Conservation (phyloP, 2,888 invertebrate genomes). For the Pelosia muscerda region DNA sequence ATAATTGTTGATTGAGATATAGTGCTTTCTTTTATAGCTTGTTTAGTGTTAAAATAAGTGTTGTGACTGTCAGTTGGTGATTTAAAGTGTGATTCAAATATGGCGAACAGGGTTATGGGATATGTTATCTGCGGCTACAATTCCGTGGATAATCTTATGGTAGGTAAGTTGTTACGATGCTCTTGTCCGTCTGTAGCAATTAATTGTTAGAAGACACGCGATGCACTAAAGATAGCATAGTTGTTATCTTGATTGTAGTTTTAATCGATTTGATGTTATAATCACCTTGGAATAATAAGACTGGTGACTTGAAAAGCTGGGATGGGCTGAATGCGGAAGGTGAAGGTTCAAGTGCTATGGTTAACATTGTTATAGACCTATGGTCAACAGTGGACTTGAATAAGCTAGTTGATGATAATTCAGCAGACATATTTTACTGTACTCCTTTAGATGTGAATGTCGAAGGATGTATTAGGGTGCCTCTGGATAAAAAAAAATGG, state of each 20-base stretch:
- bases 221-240: conserved; percentile 21
- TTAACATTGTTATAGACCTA: no score
- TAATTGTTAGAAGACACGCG: conserved; percentile 39
- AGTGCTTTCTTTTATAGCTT: conserved; percentile 50
- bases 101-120: conserved; percentile 85
- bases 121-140: conserved; percentile 88
- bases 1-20: conserved; percentile 43
- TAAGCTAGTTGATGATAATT: no score
- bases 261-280: conserved; percentile 25
- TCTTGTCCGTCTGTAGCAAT: neutral
- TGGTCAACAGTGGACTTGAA: no score
- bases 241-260: conserved; percentile 18
- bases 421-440: no score
- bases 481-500: no score
- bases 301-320: neutral
- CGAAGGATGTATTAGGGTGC: no score
- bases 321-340: neutral
- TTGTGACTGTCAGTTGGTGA: conserved; percentile 37
- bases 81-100: conserved; percentile 50
- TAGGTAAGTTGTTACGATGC: conserved; percentile 75
- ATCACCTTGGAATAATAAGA: neutral
- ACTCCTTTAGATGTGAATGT: no score
- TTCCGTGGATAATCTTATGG: conserved; percentile 87
- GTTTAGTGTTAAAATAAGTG: conserved; percentile 35
- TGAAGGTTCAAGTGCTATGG: no score